Conservation (phyloP, 1,140 invertebrate genomes). For the Orius insidiosus region DNA sequence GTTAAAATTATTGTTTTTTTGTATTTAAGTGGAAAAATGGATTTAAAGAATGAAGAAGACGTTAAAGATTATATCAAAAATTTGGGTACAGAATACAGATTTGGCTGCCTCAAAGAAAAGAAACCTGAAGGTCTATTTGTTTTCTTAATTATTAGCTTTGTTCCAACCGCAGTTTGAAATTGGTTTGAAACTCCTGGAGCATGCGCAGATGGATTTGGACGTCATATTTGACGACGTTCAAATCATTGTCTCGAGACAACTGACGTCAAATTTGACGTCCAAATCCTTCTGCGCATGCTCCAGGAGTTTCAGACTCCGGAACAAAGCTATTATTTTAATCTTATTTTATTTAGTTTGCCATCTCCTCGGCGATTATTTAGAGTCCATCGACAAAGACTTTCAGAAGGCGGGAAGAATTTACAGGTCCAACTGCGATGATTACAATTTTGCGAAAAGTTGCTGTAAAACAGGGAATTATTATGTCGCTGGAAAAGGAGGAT, state of each 20-base stretch:
- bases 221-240: too few species aligned
- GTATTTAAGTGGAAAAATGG: too few species aligned
- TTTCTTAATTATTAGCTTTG: too few species aligned
- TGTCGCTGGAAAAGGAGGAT: constrained; percentile 37
- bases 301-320: too few species aligned
- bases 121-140: constrained; percentile 67
- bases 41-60: constrained; percentile 69
- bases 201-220: too few species aligned
- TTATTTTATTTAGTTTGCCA: constrained; percentile 64
- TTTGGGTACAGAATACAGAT: constrained; percentile 77
- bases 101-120: constrained; percentile 73
- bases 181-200: too few species aligned
- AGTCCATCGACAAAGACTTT: constrained; percentile 60
- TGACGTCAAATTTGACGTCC: too few species aligned
- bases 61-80: constrained; percentile 76
- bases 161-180: too few species aligned
- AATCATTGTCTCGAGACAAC: too few species aligned
- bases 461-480: constrained; percentile 62
- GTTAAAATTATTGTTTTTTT: too few species aligned
- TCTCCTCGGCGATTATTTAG: constrained; percentile 71
- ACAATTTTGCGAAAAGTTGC: constrained; percentile 64
- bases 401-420: constrained; percentile 60
- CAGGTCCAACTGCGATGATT: constrained; percentile 69
- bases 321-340: too few species aligned
- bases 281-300: too few species aligned